Base-by-base conservation (phyloP, 2,797 vertebrate genomes). In the Poecile montanus region DNA sequence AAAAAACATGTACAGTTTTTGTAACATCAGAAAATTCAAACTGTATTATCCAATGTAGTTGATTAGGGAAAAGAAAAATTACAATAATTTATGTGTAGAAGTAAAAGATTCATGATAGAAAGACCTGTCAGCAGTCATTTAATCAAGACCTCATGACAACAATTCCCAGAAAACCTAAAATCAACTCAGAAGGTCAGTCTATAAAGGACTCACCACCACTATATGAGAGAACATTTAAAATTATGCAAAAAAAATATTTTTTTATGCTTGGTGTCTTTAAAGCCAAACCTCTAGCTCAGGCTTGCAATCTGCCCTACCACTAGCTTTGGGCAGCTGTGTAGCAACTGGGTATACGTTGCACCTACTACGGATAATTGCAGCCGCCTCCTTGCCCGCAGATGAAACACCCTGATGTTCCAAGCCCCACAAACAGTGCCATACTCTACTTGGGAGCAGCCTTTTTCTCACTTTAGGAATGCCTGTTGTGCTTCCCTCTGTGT, bases 371-470 rank as follows among this genome's bases (percentile, higher is more conserved):
- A 18, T 85, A 42, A 71, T 30, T 44, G 57, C 53, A 89, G 25
- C 18, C 0, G 0, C 20, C 74, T 67, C 38, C 34, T 67, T 57
- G 71, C 34, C 67, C 0, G 0, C 30, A 61, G 61, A 13, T 60
- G 63, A 60, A 85, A 66, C 22, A 40, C 22, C 25, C 29, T 40
- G 71, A 71, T 45, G 74, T 57, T 82, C 54, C 81, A 89, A 82
- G 36, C n/a, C 48, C 74, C 56, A 54, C n/a, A 53, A 74, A 63
- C 13, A 85, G 54, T 50, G 42, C 22, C 30, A 12, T 7, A 7
- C 15, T 56, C 54, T 87, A 53, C 57, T 83, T 67, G 38, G 61
- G 67, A 95, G 40, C 13, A 80, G 44, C 17, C 10, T 84, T 89
- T 65, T 66, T 11, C 76, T 85, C 60, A 6, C 58, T 85, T 84